Evolutionary conservation across 2,797 vertebrate species (phyloP).

Genomic region (Synanceia verrucosa): DNA sequence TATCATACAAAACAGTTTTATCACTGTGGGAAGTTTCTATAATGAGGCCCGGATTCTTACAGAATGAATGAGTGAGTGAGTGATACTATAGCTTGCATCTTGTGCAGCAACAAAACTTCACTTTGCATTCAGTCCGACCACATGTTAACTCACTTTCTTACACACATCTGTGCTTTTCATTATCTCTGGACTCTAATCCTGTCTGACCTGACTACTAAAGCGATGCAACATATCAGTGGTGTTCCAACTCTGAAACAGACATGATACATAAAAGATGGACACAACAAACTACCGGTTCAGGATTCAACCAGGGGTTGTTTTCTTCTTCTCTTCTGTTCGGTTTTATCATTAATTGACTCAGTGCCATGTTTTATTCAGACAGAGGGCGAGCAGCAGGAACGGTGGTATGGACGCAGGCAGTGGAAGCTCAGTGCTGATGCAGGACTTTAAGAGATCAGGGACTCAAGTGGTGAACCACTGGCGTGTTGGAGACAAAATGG

Average conservation of each 20-base stretch:
- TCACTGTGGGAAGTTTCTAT: too few species aligned
- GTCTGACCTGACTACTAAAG: not conserved
- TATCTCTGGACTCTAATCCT: not conserved
- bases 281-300: not conserved
- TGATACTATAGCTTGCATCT: too few species aligned
- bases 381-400: not conserved
- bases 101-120: not conserved
- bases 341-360: conserved; percentile 5
- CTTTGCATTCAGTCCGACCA: not conserved
- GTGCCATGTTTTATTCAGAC: conserved; percentile 19
- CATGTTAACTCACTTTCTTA: not conserved
- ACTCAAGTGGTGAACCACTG: not conserved
- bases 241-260: not conserved
- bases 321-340: not conserved
- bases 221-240: not conserved
- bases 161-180: not conserved
- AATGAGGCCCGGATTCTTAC: too few species aligned
- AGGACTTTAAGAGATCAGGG: not conserved
- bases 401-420: not conserved
- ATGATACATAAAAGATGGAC: conserved; percentile 1
- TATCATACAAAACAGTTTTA: too few species aligned
- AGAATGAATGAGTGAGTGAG: too few species aligned
- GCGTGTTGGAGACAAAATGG: not conserved
- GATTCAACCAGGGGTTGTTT: not conserved
- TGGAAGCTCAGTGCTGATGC: not conserved